A percentile compares a stretch with the other conserved stretches of the same genome.
phyloP scores from a whole-genome alignment of 2,888 invertebrate genomes.

The Sarcophaga subvicina region DNA sequence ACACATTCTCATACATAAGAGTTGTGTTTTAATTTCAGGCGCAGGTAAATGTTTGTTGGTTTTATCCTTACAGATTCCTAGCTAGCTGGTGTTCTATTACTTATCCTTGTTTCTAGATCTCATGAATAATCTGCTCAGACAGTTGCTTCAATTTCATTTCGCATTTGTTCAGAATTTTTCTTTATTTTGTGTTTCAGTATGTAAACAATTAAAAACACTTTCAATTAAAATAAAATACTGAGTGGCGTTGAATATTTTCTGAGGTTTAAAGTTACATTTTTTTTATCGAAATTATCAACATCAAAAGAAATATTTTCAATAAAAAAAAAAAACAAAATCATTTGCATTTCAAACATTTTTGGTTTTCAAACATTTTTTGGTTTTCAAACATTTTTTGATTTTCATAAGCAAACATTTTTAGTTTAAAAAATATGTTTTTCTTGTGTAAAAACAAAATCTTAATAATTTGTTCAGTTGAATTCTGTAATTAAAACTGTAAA shows the following conservation, averaged over 20 bases:
- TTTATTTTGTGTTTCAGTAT: neutral
- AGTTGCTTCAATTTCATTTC: no score
- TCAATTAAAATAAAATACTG: conserved; percentile 35
- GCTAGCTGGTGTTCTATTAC: no score
- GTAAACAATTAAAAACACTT: conserved; percentile 36
- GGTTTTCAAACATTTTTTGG: neutral
- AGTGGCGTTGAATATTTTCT: neutral
- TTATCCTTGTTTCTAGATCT: no score
- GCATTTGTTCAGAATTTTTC: neutral
- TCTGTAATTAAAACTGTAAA: neutral
- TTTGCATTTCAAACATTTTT: conserved; percentile 21
- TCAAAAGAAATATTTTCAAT: conserved; percentile 46
- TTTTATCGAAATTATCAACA: conserved; percentile 54
- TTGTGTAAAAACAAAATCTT: no score
- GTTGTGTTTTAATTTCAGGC: no score
- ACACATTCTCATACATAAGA: no score
- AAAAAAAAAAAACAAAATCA: conserved; percentile 8
- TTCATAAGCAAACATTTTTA: neutral
- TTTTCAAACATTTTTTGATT: neutral
- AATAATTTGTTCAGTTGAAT: neutral
- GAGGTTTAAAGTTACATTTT: neutral
- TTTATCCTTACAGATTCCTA: no score
- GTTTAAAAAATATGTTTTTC: no score
- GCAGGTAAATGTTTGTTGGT: no score
- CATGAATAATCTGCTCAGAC: no score